Evolutionary conservation across 64 coral and sea anemone species (phyloP), one percentile per base, ranked within the genome.

Genomic region (Cladopsammia gracilis): DNA sequence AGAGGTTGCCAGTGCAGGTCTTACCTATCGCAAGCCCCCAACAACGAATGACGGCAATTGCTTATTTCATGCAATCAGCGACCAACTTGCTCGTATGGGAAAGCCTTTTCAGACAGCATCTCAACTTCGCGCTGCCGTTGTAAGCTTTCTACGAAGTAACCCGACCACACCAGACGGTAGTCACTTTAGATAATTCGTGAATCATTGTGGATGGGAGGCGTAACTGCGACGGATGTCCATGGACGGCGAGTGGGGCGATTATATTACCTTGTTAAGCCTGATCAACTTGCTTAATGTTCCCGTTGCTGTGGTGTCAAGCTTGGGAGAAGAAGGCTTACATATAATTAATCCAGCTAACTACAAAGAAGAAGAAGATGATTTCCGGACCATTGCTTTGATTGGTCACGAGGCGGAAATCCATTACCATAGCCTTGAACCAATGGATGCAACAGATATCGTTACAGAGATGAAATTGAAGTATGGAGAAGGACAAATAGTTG

Each of bases 201-300:
- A 45, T 4, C 74, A 77, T 77, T 7, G 25, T 77, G 74, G 74
- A 18, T 77, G 74, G 43, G 25, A 77, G 20, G 20, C 66, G 4
- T 70, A 70, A 22, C 74, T 77, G 12, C 46, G 52, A 77, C 3
- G 74, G 12, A 77, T 77, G 74, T 77, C 74, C 5, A 15, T 20
- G 52, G 74, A 77, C 46, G 43, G 43, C 46, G 74, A 50, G 52
- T 80, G 48, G 51, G 77, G 77, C 49, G 77, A 80, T 59, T 80
- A 48, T 47, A 80, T 80, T 80, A 48, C 58, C 42, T 58, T 80
- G 25, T 59, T 16, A 42, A 42, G 75, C 4, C 46, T 80, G 20
- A 18, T 75, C 3, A 75, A 75, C 71, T 7, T 75, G 71, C 71
- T 75, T 24, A 23, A 49, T 4, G 4, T 75, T 44, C 34, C 71